A percentile compares a stretch with the other conserved stretches of the same genome.
Evolutionary conservation across 2,113 vertebrate genomes (phyloP).

Genomic region (Benitochromis conjunctus): DNA sequence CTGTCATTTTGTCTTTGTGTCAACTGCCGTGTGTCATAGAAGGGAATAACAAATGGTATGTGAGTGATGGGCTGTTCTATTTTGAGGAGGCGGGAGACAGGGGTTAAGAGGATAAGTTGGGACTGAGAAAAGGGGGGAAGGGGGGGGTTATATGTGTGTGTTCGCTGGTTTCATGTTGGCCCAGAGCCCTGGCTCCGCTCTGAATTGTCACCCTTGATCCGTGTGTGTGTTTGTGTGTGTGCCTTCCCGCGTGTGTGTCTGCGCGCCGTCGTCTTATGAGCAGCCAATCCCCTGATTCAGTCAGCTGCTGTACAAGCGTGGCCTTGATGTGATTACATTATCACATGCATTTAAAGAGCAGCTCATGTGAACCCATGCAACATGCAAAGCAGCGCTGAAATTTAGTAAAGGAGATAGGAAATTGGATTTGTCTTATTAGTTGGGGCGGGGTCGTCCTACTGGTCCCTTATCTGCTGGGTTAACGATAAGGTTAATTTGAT

Average conservation of each 20-base stretch:
- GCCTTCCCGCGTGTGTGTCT: background rate
- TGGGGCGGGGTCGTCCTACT: background rate
- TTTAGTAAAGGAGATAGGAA: background rate
- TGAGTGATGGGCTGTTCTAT: constrained; percentile 54
- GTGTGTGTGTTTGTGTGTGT: background rate
- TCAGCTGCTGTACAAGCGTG: constrained; percentile 17
- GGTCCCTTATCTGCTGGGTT: constrained; percentile 1
- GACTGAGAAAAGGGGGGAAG: background rate
- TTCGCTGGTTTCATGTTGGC: constrained; percentile 18
- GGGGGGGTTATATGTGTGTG: background rate
- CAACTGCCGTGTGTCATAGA: constrained; percentile 42
- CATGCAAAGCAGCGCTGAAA: background rate
- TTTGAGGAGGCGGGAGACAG: constrained; percentile 38
- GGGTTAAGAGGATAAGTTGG: constrained; percentile 53
- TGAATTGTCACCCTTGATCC: constrained; percentile 7
- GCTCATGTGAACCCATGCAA: background rate
- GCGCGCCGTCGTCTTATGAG: constrained; percentile 17
- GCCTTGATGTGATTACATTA: constrained; percentile 48
- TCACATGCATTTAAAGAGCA: constrained; percentile 30
- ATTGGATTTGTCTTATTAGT: background rate
- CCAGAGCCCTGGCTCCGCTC: background rate
- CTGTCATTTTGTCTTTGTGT: constrained; percentile 61
- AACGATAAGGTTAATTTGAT: constrained; percentile 23
- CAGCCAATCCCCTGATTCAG: constrained; percentile 36
- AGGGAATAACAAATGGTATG: constrained; percentile 35